These are phyloP conservation scores for Atopsyche davidsoni DNA, from an alignment of 1,140 invertebrate genomes.

Conservation along the genomic window DNA sequence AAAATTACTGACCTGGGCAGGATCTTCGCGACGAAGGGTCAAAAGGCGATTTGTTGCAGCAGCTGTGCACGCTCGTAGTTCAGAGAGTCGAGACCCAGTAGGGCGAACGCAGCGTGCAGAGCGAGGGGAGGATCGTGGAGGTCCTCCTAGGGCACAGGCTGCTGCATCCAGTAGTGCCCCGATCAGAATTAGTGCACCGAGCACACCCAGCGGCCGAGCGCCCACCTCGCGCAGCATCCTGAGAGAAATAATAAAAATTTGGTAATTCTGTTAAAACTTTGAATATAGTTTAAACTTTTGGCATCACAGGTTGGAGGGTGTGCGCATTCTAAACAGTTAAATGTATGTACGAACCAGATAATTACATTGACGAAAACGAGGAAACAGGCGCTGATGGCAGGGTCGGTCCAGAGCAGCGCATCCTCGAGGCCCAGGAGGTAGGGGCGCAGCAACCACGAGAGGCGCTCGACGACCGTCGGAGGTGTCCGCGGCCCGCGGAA, in stretches of 20 bases:
- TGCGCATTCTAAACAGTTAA: constrained; percentile 5
- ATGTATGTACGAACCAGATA: constrained; percentile 17
- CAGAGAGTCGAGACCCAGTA: background rate
- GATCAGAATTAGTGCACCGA: constrained; percentile 2
- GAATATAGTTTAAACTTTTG: background rate
- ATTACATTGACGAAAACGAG: constrained; percentile 18
- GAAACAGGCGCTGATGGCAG: constrained; percentile 12
- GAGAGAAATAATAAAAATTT: constrained; percentile 3
- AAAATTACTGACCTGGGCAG: constrained; percentile 15
- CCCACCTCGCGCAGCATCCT: constrained; percentile 15
- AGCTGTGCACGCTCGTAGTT: too few relatives aligned
- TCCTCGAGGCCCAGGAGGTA: constrained; percentile 19
- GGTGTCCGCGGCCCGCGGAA: constrained; percentile 8
- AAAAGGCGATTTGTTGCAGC: too few relatives aligned
- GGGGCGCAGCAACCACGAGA: constrained; percentile 24
- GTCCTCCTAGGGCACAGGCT: constrained; percentile 15
- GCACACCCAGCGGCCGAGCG: constrained; percentile 17
- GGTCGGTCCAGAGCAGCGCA: constrained; percentile 21
- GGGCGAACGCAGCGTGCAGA: constrained; percentile 7
- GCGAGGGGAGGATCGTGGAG: background rate
- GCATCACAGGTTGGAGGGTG: background rate
- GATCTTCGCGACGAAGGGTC: constrained; percentile 16
- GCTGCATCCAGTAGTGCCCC: constrained; percentile 15
- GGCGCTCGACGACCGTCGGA: constrained; percentile 17
- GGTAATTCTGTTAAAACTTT: background rate